Percentiles rank a stretch among this genome's conserved stretches.
Evolutionary conservation across 2,113 vertebrate species (phyloP).

Genomic region (Syngnathus typhle): DNA sequence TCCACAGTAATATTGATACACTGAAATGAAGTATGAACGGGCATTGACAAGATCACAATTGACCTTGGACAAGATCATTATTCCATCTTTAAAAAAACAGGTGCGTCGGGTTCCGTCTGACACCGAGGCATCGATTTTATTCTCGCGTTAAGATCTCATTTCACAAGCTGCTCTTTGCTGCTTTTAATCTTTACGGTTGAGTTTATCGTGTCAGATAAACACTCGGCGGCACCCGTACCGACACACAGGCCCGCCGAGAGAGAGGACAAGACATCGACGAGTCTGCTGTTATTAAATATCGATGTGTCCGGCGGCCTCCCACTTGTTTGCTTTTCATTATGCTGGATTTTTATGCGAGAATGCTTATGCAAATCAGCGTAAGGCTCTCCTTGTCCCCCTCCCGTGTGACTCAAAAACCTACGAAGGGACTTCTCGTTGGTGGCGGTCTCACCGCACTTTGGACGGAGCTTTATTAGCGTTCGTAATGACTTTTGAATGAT

Average conservation of each 20-base stretch:
- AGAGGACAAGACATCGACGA: conserved; percentile 28
- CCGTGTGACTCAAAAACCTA: conserved; percentile 21
- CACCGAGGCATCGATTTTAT: conserved; percentile 16
- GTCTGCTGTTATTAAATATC: conserved; percentile 51
- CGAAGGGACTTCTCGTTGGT: conserved; percentile 50
- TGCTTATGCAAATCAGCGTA: conserved; percentile 47
- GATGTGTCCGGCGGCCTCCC: conserved; percentile 28
- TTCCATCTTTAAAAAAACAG: conserved; percentile 9
- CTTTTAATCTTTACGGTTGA: conserved; percentile 43
- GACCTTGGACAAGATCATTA: conserved; percentile 36
- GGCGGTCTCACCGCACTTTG: background rate
- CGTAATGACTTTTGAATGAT: conserved; percentile 71
- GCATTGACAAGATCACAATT: conserved; percentile 12
- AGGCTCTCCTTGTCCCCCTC: conserved; percentile 42
- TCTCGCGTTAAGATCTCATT: conserved; percentile 1
- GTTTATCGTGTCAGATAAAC: conserved; percentile 43
- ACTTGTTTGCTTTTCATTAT: conserved; percentile 63
- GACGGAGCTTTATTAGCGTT: conserved; percentile 53
- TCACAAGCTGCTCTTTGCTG: background rate
- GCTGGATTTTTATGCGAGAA: conserved; percentile 51
- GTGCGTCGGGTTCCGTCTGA: background rate
- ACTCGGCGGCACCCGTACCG: conserved; percentile 29
- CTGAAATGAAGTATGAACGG: conserved; percentile 17
- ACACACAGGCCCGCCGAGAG: conserved; percentile 26
- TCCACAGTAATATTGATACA: conserved; percentile 18